These are phyloP conservation scores for Augochlora pura DNA, from an alignment of 1,140 invertebrate species.

Conservation along the genomic window DNA sequence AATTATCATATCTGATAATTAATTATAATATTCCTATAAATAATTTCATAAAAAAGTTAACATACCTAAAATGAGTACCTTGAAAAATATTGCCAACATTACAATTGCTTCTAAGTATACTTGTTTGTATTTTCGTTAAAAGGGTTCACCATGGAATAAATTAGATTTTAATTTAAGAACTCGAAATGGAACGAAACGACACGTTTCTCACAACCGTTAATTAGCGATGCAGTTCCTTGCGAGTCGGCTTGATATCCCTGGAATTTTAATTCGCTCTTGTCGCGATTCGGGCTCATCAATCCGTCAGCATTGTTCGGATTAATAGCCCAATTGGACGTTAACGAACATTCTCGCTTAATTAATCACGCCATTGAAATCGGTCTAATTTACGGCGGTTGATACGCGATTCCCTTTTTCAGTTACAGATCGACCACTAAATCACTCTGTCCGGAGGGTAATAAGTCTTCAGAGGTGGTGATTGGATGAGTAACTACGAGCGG, in stretches of 20 bases:
- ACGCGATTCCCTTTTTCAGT: neutral
- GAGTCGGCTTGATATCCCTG: neutral
- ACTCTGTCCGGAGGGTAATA: conserved; percentile 5
- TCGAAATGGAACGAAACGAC: neutral
- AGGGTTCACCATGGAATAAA: no score
- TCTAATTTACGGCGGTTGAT: neutral
- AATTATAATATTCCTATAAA: no score
- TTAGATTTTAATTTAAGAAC: no score
- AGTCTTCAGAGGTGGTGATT: conserved; percentile 14
- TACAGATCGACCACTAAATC: conserved; percentile 4
- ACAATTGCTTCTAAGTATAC: no score
- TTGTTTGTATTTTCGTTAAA: no score
- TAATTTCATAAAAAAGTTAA: no score
- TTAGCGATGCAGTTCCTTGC: neutral
- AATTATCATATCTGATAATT: no score
- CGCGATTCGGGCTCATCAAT: neutral
- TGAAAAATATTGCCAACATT: no score
- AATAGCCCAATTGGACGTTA: neutral
- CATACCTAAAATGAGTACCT: no score
- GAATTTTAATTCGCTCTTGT: conserved; percentile 5
- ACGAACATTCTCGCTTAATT: conserved; percentile 8
- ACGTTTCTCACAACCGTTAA: neutral
- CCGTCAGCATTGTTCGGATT: neutral
- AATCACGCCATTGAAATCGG: neutral
- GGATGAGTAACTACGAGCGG: neutral